Percentiles rank a stretch among this genome's conserved stretches.
These are phyloP conservation scores for Celastrina argiolus DNA, from an alignment of 2,888 invertebrate species.

Conservation along the genomic window DNA sequence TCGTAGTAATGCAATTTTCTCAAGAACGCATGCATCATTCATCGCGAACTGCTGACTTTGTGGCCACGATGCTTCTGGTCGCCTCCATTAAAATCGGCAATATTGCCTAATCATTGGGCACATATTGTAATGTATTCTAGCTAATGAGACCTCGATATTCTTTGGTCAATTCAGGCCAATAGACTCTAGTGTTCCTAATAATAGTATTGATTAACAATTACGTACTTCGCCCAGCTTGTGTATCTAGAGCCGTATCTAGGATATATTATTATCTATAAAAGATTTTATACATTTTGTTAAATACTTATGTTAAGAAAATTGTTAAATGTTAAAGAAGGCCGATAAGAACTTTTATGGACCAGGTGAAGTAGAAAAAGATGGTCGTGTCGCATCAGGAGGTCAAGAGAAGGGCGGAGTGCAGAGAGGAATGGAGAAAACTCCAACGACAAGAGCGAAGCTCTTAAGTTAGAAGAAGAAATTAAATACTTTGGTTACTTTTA, in stretches of 20 bases:
- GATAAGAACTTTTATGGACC: no score
- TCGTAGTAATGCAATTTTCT: not conserved
- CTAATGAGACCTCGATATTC: not conserved
- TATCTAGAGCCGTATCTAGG: not conserved
- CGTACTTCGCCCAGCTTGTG: not conserved
- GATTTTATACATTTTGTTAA: not conserved
- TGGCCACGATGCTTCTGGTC: not conserved
- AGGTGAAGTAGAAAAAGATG: no score
- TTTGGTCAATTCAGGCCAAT: slow-evolving; percentile 5
- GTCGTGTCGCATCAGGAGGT: no score
- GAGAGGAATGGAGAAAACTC: no score
- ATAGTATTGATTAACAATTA: not conserved
- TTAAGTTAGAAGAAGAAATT: no score
- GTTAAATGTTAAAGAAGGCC: no score
- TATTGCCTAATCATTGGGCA: slow-evolving; percentile 17
- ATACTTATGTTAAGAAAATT: no score
- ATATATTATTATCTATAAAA: not conserved
- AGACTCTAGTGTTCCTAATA: not conserved
- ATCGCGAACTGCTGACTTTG: not conserved
- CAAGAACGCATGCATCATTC: not conserved
- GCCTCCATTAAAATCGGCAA: slow-evolving; percentile 15
- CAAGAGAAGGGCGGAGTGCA: no score
- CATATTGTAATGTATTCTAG: slow-evolving; percentile 14
- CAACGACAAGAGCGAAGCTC: no score
- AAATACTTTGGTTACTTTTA: no score